Evolutionary conservation across 1,140 invertebrate species (phyloP).

Genomic region (Drosophila gunungcola): DNA sequence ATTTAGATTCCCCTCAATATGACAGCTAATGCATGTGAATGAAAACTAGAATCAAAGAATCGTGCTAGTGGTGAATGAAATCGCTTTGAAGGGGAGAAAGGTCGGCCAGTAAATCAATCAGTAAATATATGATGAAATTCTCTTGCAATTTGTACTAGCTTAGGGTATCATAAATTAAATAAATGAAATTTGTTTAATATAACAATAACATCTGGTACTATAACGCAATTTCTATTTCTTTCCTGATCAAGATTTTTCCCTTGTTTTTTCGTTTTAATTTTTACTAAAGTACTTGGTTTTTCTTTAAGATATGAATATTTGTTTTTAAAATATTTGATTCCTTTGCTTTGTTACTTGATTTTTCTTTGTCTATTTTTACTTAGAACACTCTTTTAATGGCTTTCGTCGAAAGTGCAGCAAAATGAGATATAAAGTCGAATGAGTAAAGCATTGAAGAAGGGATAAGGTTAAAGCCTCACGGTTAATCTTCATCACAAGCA

Average conservation of each 20-base stretch:
- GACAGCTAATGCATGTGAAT: conserved; percentile 32
- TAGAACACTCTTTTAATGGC: conserved; percentile 20
- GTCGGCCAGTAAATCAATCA: conserved; percentile 16
- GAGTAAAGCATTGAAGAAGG: conserved; percentile 5
- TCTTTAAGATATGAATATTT: background rate
- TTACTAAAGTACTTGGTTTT: background rate
- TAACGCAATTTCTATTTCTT: no score
- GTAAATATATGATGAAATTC: background rate
- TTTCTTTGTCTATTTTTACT: conserved; percentile 26
- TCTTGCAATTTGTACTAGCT: background rate
- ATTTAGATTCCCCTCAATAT: conserved; percentile 30
- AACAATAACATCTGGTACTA: no score
- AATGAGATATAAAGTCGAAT: background rate
- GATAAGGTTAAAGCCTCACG: conserved; percentile 5
- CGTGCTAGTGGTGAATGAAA: conserved; percentile 21
- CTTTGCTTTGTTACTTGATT: conserved; percentile 4
- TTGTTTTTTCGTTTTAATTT: background rate
- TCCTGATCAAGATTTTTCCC: no score
- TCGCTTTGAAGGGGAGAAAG: conserved; percentile 1
- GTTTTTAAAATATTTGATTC: background rate
- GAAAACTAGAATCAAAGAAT: conserved; percentile 28
- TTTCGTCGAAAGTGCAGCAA: conserved; percentile 6
- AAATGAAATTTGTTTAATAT: no score
- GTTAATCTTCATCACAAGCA: conserved; percentile 29
- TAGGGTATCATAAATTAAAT: background rate